Percentiles rank a stretch among this genome's conserved stretches.
Conservation (phyloP, 1,140 invertebrate genomes). For the Stegodyphus mimosarum region DNA sequence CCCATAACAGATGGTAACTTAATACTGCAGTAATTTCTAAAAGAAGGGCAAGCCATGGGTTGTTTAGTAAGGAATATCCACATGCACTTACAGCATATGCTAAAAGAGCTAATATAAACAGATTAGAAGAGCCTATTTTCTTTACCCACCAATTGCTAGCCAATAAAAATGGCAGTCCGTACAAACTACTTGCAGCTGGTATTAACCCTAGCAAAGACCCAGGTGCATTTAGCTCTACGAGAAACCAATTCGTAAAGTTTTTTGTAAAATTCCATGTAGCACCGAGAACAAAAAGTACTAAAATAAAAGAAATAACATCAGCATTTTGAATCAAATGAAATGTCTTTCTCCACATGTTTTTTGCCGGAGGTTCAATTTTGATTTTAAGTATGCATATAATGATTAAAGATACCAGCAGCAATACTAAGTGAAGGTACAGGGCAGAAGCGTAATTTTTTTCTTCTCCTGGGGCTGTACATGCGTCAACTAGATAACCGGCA, state of each 20-base stretch:
- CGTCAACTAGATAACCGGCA: not conserved
- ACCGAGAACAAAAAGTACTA: slow-evolving; percentile 12
- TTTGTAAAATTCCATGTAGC: not conserved
- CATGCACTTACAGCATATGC: not conserved
- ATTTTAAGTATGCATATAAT: not conserved
- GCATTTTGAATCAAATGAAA: not conserved
- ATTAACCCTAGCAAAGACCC: not conserved
- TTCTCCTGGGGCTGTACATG: not conserved
- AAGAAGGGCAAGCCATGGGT: not conserved
- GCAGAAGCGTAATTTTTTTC: not conserved
- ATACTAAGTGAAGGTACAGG: not conserved
- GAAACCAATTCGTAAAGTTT: not conserved
- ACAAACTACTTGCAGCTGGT: not conserved
- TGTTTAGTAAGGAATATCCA: slow-evolving; percentile 8
- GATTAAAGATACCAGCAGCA: not conserved
- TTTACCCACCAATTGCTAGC: not conserved
- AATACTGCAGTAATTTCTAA: not conserved
- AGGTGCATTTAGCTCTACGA: not conserved
- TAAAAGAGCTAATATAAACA: not conserved
- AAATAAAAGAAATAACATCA: slow-evolving; percentile 15
- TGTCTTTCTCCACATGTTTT: not conserved
- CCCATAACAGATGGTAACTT: not conserved
- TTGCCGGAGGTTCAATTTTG: not conserved
- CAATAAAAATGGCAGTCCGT: not conserved
- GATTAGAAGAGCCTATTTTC: not conserved